Evolutionary conservation across 2,888 invertebrate genomes (phyloP).

Genomic region (Dolomedes plantarius): DNA sequence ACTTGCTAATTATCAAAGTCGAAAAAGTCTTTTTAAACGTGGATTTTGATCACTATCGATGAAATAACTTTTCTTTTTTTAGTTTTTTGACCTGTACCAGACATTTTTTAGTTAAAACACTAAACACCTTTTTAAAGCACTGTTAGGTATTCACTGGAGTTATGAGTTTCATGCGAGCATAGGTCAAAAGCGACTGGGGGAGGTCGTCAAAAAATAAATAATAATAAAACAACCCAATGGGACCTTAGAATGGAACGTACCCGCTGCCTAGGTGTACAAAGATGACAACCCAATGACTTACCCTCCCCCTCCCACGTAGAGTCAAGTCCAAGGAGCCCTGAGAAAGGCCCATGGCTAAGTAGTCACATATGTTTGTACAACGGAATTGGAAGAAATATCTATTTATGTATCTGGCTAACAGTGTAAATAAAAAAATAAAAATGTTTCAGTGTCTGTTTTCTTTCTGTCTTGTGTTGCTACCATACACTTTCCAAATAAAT

Average conservation of each 20-base stretch:
- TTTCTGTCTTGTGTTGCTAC: no score
- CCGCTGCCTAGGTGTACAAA: slow-evolving; percentile 64
- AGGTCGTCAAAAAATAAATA: slow-evolving; percentile 23
- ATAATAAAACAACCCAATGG: slow-evolving; percentile 5
- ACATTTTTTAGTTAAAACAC: no score
- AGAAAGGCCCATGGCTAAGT: slow-evolving; percentile 34
- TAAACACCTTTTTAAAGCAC: no score
- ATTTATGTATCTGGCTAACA: slow-evolving; percentile 69
- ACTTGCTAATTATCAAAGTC: no score
- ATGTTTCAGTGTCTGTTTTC: slow-evolving; percentile 20
- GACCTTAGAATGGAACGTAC: slow-evolving; percentile 31
- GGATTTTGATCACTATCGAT: no score
- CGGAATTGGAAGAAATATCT: slow-evolving; percentile 64
- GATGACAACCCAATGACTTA: slow-evolving; percentile 22
- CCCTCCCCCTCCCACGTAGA: slow-evolving; percentile 38
- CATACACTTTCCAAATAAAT: no score
- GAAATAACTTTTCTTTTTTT: no score
- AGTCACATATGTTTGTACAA: slow-evolving; percentile 62
- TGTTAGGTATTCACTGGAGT: background rate
- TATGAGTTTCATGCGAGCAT: background rate
- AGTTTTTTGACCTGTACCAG: no score
- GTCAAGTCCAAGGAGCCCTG: slow-evolving; percentile 42
- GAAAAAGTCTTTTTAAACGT: no score
- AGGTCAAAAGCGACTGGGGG: slow-evolving; percentile 26
- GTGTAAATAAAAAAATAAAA: slow-evolving; percentile 63